Percentiles rank a stretch among this genome's conserved stretches.
These are phyloP conservation scores for Percina caprodes DNA, from an alignment of 2,113 vertebrate species.

Conservation along the genomic window DNA sequence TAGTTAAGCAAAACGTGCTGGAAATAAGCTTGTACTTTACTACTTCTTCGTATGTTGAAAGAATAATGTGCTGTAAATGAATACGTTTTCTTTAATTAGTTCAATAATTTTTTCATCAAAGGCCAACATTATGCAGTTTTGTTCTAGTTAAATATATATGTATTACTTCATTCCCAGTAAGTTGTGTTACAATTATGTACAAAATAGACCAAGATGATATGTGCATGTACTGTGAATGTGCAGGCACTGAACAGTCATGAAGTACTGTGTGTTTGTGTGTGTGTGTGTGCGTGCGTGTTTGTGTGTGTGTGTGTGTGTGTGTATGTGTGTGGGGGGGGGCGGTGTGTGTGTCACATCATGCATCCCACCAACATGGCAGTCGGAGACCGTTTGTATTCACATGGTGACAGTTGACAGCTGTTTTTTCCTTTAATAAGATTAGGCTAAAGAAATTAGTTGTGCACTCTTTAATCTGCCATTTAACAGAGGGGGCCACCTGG, in stretches of 20 bases:
- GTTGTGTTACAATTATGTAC: not conserved
- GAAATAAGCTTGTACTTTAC: not conserved
- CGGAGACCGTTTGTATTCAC: conserved; percentile 73
- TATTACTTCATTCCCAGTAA: not conserved
- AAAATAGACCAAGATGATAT: not conserved
- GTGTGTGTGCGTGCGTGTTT: not conserved
- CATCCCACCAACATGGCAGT: not conserved
- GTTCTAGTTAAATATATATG: not conserved
- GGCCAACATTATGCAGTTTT: not conserved
- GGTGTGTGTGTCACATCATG: not conserved
- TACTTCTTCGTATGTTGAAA: not conserved
- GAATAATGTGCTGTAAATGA: not conserved
- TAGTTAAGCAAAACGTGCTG: not conserved
- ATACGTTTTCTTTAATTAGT: not conserved
- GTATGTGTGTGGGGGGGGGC: too few relatives aligned
- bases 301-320: not conserved
- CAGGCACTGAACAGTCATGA: conserved; percentile 47
- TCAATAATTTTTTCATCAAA: not conserved
- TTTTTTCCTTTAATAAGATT: conserved; percentile 94
- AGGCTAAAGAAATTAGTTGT: conserved; percentile 94
- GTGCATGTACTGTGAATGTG: not conserved
- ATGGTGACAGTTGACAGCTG: conserved; percentile 93
- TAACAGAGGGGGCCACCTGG: conserved; percentile 91
- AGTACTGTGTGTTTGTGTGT: not conserved
- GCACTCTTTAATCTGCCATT: conserved; percentile 92